Conservation (phyloP, 2,888 invertebrate genomes). For the Troilus luridus region DNA sequence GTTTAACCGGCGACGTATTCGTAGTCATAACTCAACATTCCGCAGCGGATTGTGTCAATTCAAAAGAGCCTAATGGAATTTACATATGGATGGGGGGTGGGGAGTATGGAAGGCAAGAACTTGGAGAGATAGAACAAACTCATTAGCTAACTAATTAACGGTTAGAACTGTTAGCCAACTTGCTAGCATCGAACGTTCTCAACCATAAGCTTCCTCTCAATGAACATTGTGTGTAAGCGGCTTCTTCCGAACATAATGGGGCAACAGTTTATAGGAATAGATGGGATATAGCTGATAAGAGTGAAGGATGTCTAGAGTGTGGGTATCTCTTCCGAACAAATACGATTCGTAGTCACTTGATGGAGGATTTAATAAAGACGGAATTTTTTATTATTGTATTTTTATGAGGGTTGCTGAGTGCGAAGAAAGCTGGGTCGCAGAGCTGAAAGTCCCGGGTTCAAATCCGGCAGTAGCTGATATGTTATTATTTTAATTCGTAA, state of each 20-base stretch:
- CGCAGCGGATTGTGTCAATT: neutral
- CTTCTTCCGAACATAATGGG: neutral
- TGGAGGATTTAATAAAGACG: no score
- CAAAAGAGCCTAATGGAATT: slow-evolving; percentile 34
- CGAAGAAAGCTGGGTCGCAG: no score
- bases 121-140: neutral
- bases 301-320: no score
- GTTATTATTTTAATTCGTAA: no score
- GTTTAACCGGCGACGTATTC: neutral
- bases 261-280: neutral
- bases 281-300: neutral
- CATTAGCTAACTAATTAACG: slow-evolving; percentile 33
- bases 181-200: neutral
- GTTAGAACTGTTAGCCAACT: neutral
- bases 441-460: no score
- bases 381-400: no score
- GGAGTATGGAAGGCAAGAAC: neutral
- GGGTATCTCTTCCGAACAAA: no score
- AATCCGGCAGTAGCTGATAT: no score
- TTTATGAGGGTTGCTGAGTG: no score
- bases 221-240: neutral
- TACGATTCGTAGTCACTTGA: no score
- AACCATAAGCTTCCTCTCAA: neutral
- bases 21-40: neutral
- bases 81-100: neutral